Evolutionary conservation across 1,140 invertebrate species (phyloP), one percentile per base, ranked within the genome.

Genomic region (Portunus trituberculatus): DNA sequence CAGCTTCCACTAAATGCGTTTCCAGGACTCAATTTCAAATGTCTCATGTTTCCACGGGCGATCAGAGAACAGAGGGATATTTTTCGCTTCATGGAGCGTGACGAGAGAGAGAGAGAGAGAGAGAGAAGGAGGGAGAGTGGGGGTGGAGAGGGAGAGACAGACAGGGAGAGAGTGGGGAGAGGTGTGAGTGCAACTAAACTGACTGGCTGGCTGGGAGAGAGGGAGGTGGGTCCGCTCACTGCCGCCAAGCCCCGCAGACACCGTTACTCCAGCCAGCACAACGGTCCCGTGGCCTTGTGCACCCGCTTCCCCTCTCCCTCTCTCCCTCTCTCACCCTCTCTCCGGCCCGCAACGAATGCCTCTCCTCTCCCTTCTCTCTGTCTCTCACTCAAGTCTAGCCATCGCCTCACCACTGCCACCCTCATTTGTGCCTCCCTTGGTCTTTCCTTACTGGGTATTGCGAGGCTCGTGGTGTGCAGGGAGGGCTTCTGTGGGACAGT

Each of bases 211-310:
- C 12, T n/a, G 52, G 14, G 14, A 39, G 89, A 12, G 90, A 48
- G 59, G 52, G 16, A 20, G 48, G 46, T 7, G 28, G 90, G 89
- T 45, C 32, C 89, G 89, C 20, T 28, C 76, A 45, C 87, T 46
- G 87, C 90, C 90, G 28, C 89, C 89, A 91, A 59, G 48, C n/a
- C 46, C 89, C 89, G 89, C 46, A 76, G 45, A 39, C 90, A 91
- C 90, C 90, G 90, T 91, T 91, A 91, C 52, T 76, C 52, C 90
- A 82, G 52, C 90, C 90, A 91, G 89, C 90, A 76, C 90, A 91
- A 91, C 90, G 90, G 90, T 91, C 90, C 52, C 52, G 90, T 91
- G 59, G 90, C 90, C 90, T 93, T 93, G 91, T 86, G 82, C 10
- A 20, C 16, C 76, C 91, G 4, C 86, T 46, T 32, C n/a, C 86